A percentile compares a stretch with the other conserved stretches of the same genome.
Conservation (phyloP, 2,113 vertebrate genomes). For the Esox niger region DNA sequence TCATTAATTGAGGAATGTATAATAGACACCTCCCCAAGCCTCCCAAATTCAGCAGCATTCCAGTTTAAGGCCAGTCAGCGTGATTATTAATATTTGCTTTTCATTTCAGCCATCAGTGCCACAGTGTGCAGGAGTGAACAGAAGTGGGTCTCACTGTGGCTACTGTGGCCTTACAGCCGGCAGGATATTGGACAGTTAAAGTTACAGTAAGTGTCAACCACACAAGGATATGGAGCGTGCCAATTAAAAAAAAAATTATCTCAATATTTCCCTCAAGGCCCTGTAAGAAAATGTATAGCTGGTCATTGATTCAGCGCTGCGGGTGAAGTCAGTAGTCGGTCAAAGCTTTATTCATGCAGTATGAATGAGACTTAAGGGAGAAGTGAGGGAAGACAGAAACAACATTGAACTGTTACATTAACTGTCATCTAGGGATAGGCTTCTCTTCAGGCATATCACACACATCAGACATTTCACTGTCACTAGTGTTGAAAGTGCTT, state of each 20-base stretch:
- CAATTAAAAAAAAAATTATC: neutral
- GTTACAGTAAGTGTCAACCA: conserved; percentile 23
- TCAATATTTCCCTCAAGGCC: neutral
- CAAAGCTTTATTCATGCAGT: conserved; percentile 4
- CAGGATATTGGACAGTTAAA: conserved; percentile 68
- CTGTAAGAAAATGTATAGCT: neutral
- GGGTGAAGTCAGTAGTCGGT: conserved; percentile 9
- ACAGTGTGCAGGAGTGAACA: conserved; percentile 52
- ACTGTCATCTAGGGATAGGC: neutral
- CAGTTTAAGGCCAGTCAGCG: conserved; percentile 54
- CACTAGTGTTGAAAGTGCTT: conserved; percentile 11
- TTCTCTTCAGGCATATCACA: conserved; percentile 1
- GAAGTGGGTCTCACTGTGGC: conserved; percentile 33
- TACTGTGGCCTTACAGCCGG: conserved; percentile 44
- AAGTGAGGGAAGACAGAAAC: conserved; percentile 16
- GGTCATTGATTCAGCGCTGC: neutral
- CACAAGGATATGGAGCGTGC: conserved; percentile 25
- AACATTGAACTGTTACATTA: conserved; percentile 11
- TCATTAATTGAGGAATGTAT: conserved; percentile 66
- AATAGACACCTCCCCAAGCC: conserved; percentile 49
- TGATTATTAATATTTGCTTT: conserved; percentile 82
- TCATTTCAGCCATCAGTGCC: conserved; percentile 67
- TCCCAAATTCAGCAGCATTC: conserved; percentile 65
- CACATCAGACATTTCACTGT: conserved; percentile 7
- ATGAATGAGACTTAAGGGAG: neutral